Evolutionary conservation across 2,113 vertebrate species (phyloP).

Genomic region (Limnothrissa miodon): DNA sequence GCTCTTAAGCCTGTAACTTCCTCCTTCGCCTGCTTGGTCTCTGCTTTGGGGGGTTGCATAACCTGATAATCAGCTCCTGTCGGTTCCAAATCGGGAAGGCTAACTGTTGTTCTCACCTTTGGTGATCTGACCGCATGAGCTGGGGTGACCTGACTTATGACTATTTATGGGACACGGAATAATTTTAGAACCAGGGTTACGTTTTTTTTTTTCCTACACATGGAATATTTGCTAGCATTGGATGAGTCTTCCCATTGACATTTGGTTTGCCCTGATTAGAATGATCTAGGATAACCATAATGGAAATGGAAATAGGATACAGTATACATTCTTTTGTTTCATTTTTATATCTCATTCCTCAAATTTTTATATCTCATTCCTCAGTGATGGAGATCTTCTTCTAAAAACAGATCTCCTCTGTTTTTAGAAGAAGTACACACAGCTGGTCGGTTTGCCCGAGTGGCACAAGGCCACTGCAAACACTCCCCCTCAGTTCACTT

Average conservation of each 20-base stretch:
- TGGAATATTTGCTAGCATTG: background rate
- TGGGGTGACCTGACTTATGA: background rate
- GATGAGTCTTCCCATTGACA: background rate
- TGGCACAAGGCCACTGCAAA: slow-evolving; percentile 46
- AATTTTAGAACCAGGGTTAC: background rate
- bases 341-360: background rate
- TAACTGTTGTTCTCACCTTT: background rate
- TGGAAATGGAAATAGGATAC: no score
- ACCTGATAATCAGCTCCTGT: slow-evolving; percentile 2
- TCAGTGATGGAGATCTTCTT: slow-evolving; percentile 29
- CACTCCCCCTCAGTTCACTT: background rate
- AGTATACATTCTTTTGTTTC: no score
- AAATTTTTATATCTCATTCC: slow-evolving; percentile 26
- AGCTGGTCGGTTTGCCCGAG: slow-evolving; percentile 33
- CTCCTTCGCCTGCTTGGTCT: background rate
- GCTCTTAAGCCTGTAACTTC: background rate
- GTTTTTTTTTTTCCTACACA: background rate
- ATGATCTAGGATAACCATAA: background rate
- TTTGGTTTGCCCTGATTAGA: background rate
- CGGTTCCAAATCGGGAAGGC: background rate
- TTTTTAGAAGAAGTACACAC: slow-evolving; percentile 3
- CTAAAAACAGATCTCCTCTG: slow-evolving; percentile 50
- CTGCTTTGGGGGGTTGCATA: background rate
- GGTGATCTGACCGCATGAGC: background rate
- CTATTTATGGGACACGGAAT: background rate